Base-by-base conservation (phyloP, 2,888 invertebrate genomes). In the Caenorhabditis doughertyi region DNA sequence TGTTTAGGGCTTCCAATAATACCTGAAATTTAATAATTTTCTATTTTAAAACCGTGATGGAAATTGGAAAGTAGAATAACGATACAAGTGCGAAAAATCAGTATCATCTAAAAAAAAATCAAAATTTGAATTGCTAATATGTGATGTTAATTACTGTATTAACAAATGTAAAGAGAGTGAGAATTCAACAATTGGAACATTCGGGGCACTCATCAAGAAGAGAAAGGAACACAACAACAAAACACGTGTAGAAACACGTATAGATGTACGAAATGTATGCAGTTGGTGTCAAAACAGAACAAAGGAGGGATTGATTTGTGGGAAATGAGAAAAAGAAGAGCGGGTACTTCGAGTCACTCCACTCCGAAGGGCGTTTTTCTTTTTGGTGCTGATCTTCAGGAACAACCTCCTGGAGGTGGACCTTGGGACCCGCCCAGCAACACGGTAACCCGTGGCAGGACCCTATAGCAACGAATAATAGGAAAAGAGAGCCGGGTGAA, bases 271-370 rank as follows among this genome's bases (percentile, higher is more conserved):
- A 39, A 55, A 56, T 44, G 70, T 47, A 47, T 44, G 70, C 39
- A 42, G 56, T 32, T 32, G 47, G 42, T 55, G 70, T 56, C 70
- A 42, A 29, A 44, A 32, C 51, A 51, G 51, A 51, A 65, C 65
- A 65, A 65, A 65, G 23, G 44, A 11, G 51, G 65, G 47, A 55
- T 56, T 70, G 56, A 70, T 70, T 55, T 70, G 70, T 70, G 56
- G 18, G 55, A 70, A 42, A 56, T 56, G 42, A 29, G 42, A 47
- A 68, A 42, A 42, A 39, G 21, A 29, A 21, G 53, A n/a, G 23
- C 9, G n/a, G 35, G 58, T n/a, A 42, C 27, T 62, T 65, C 49
- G 18, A n/a, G 11, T 32, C 27, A 53, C 9, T 53, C 49, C 3
- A 25, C 1, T 65, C 13, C 3, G 11, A 49, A n/a, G 29, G 27